A percentile compares a stretch with the other conserved stretches of the same genome.
phyloP scores from a whole-genome alignment of 2,888 invertebrate species.

The Archips crataeganus region DNA sequence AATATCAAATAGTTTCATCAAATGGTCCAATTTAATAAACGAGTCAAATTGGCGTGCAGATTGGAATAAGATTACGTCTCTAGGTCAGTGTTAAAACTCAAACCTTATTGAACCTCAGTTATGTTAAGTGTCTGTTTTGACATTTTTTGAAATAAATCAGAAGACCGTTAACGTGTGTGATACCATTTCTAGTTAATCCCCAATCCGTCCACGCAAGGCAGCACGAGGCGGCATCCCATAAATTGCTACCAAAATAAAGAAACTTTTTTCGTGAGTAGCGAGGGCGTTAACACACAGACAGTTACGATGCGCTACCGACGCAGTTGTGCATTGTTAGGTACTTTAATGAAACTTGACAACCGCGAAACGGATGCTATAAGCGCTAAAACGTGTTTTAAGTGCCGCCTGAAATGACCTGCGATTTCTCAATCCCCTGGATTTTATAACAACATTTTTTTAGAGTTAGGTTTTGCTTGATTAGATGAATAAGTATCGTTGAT shows the following conservation, averaged over 20 bases:
- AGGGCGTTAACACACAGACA: constrained; percentile 62
- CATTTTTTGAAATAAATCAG: neutral
- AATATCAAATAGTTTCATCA: constrained; percentile 18
- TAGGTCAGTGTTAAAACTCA: neutral
- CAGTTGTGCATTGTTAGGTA: constrained; percentile 6
- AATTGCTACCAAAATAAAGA: constrained; percentile 75
- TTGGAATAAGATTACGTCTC: neutral
- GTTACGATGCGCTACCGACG: constrained; percentile 22
- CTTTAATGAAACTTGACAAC: constrained; percentile 3
- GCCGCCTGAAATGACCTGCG: neutral
- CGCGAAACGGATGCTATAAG: neutral
- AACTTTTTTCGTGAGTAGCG: constrained; percentile 55
- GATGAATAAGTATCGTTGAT: constrained; percentile 6
- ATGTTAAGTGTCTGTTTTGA: neutral
- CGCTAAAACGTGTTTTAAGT: neutral
- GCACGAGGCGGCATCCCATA: constrained; percentile 54
- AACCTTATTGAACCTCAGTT: neutral
- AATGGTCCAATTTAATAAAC: neutral
- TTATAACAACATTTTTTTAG: neutral
- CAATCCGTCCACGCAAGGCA: constrained; percentile 11
- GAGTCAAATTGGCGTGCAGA: neutral
- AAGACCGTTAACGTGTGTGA: constrained; percentile 31
- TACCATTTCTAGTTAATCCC: constrained; percentile 51
- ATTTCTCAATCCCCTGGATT: neutral
- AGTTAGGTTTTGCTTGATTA: too few species aligned